phyloP scores from a whole-genome alignment of 2,888 invertebrate genomes.

The Embidobia sp. region DNA sequence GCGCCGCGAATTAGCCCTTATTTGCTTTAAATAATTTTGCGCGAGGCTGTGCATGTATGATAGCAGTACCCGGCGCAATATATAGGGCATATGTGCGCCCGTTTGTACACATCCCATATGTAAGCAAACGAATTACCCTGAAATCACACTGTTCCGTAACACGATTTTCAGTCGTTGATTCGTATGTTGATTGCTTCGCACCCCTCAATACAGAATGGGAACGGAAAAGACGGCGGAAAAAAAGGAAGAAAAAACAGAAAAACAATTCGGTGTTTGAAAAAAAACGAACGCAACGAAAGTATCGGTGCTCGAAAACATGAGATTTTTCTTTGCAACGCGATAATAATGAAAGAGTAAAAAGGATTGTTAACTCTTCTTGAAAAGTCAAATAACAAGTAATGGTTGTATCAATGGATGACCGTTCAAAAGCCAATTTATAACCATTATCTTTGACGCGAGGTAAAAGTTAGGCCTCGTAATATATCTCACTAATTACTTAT shows the following conservation, averaged over 20 bases:
- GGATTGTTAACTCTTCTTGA: no score
- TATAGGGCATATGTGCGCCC: slow-evolving; percentile 25
- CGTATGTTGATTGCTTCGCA: slow-evolving; percentile 41
- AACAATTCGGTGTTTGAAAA: no score
- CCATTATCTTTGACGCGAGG: not conserved
- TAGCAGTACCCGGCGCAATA: slow-evolving; percentile 3
- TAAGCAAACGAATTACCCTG: slow-evolving; percentile 57
- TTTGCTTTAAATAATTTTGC: slow-evolving; percentile 44
- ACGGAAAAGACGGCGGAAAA: no score
- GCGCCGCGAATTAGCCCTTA: slow-evolving; percentile 26
- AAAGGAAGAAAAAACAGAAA: no score
- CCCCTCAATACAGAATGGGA: slow-evolving; percentile 8
- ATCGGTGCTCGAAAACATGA: no score
- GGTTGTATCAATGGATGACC: no score
- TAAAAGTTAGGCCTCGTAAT: slow-evolving; percentile 5
- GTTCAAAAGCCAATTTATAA: no score
- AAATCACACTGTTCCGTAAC: slow-evolving; percentile 49
- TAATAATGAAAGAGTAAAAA: no score
- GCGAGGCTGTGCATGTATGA: not conserved
- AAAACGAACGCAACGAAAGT: no score
- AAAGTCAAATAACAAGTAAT: no score
- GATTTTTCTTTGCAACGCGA: no score
- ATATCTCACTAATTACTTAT: slow-evolving; percentile 13
- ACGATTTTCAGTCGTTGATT: slow-evolving; percentile 27
- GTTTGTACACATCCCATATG: slow-evolving; percentile 54